Conservation (phyloP, 2,888 invertebrate genomes). For the Temnothorax unifasciatus region DNA sequence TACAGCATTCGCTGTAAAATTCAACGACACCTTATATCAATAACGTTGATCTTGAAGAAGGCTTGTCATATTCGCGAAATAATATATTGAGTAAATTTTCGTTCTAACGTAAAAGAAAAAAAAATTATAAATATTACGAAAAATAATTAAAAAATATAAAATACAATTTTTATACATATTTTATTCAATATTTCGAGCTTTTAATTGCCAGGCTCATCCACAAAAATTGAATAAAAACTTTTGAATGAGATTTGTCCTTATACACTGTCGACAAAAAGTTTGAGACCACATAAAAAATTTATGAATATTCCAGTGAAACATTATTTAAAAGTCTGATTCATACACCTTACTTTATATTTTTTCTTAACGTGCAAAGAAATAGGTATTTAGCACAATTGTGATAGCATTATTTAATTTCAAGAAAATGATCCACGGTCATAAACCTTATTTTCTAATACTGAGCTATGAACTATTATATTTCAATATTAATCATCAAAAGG, state of each 20-base stretch:
- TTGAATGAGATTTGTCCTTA: background rate
- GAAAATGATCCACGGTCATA: background rate
- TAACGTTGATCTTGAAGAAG: background rate
- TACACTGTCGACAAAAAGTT: background rate
- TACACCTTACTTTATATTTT: background rate
- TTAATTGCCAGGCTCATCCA: background rate
- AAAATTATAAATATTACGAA: background rate
- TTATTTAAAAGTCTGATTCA: background rate
- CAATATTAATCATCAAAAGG: background rate
- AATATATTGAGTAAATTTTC: background rate
- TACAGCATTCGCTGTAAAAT: constrained; percentile 16
- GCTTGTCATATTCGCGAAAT: background rate
- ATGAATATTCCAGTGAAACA: background rate
- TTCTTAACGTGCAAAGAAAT: background rate
- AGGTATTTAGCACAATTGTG: background rate
- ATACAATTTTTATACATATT: background rate
- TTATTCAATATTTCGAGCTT: background rate
- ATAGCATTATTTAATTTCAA: background rate
- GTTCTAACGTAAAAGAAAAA: background rate
- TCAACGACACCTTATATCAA: background rate
- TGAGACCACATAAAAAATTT: background rate
- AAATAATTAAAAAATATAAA: background rate
- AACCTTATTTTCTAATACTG: background rate
- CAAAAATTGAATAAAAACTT: background rate
- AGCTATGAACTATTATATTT: background rate